Percentiles rank a stretch among this genome's conserved stretches.
phyloP scores from a whole-genome alignment of 2,113 vertebrate genomes.

The Sturnira hondurensis region DNA sequence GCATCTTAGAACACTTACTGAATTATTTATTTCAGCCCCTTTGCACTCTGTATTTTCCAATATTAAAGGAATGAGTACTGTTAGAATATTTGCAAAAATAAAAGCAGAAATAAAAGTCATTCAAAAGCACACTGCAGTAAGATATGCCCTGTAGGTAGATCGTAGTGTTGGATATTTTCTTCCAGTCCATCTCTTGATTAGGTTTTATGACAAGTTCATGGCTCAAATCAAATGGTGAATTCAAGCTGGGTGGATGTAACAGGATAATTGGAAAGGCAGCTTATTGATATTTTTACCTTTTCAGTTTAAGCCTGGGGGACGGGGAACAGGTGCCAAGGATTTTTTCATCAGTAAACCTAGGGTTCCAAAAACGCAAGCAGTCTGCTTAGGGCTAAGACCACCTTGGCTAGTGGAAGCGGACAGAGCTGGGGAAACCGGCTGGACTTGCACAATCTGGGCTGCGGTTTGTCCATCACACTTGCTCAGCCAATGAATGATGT shows the following conservation, averaged over 20 bases:
- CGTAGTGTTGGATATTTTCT: neutral
- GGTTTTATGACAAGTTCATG: neutral
- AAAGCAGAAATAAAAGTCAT: conserved; percentile 1
- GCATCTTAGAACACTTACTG: neutral
- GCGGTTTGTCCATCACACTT: neutral
- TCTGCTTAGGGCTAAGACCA: neutral
- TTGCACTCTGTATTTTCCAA: neutral
- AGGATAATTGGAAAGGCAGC: neutral
- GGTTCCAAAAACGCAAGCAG: neutral
- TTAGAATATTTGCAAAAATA: conserved; percentile 20
- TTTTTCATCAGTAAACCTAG: neutral
- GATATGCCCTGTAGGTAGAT: neutral
- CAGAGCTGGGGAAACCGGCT: neutral
- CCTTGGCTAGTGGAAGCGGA: neutral
- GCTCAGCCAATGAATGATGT: neutral
- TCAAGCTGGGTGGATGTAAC: neutral
- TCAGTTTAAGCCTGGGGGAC: neutral
- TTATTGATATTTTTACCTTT: neutral
- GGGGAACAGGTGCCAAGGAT: neutral
- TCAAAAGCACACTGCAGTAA: neutral
- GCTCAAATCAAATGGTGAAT: neutral
- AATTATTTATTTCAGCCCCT: neutral
- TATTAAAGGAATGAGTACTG: neutral
- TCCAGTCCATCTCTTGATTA: neutral
- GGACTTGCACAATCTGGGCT: neutral